Conservation (phyloP, 2,888 invertebrate species). For the Dyspetes luteomarginatus region DNA sequence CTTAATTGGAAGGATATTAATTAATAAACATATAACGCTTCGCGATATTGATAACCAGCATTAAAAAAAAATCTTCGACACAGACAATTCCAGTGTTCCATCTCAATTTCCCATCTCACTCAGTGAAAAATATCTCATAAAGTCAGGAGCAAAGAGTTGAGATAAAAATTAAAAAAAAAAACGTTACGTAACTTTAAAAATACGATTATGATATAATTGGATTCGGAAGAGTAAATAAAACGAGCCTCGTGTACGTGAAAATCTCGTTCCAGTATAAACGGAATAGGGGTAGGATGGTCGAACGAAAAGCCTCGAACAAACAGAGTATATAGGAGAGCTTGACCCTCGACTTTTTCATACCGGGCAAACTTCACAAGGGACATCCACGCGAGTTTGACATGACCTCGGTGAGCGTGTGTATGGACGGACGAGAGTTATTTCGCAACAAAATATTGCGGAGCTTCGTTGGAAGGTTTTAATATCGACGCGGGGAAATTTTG, state of each 20-base stretch:
- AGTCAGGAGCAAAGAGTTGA: background rate
- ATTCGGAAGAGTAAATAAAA: background rate
- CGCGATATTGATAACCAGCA: background rate
- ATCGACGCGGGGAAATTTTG: constrained; percentile 19
- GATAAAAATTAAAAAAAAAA: constrained; percentile 17
- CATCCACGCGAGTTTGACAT: background rate
- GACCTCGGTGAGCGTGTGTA: constrained; percentile 1
- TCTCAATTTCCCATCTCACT: too few species aligned
- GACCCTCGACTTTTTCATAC: constrained; percentile 64
- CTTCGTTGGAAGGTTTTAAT: constrained; percentile 61
- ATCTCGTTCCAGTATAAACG: constrained; percentile 15
- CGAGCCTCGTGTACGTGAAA: background rate
- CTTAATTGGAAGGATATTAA: background rate
- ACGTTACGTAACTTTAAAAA: too few species aligned
- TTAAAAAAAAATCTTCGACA: too few species aligned
- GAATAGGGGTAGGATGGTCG: background rate
- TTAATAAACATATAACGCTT: background rate
- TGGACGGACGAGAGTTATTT: constrained; percentile 35
- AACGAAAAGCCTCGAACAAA: constrained; percentile 52
- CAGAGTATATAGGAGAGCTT: constrained; percentile 39
- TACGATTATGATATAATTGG: constrained; percentile 37
- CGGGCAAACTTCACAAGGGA: constrained; percentile 37
- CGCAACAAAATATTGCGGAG: constrained; percentile 49
- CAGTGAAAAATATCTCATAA: too few species aligned
- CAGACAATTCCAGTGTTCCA: too few species aligned